Evolutionary conservation across 2,888 invertebrate species (phyloP), one percentile per base, ranked within the genome.

Genomic region (Anorthoa munda): DNA sequence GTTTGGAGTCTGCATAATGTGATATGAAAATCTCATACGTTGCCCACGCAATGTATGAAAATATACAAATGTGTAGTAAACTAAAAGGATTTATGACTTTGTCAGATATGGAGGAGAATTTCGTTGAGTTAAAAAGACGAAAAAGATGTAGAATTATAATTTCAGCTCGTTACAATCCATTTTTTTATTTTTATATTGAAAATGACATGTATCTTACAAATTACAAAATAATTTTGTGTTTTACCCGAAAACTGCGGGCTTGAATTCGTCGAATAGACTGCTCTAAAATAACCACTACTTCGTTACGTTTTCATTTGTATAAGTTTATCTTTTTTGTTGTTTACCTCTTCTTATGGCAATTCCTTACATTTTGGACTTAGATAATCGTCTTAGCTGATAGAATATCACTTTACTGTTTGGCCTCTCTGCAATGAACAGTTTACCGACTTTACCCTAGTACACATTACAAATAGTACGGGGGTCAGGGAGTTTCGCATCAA

Each of bases 1-100:
- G 87, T 82, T 83, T 75, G 79, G 79, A 72, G 66, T 71, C 73
- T 69, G 82, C 72, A 83, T 86, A 77, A 79, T 84, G 72, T 73
- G 76, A 84, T 84, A 82, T 84, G 80, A 76, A 80, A 77, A 77
- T 82, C 72, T 75, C 65, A 67, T 72, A 66, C 72, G 64, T 55
- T 45, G 48, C 9, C 26, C 26, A 48, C 21, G 56, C 51, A 55
- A 65, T 55, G 58, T 72, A 73, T 18, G 39, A 58, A 59, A 66
- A 70, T 67, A 75, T 50, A 79, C 18, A 64, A 75, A 63, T 51
- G 50, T 75, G 48, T 21, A 50, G 13, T 53, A 26, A 55, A 75
- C 60, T 67, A 45, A 39, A 61, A 18, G 21, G 45, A 48, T 67
- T 55, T 67, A 56, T 66, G 48, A 65, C 26, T 60, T 55, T 50